Evolutionary conservation across 2,113 vertebrate genomes (phyloP).

Genomic region (Chaetura pelagica): DNA sequence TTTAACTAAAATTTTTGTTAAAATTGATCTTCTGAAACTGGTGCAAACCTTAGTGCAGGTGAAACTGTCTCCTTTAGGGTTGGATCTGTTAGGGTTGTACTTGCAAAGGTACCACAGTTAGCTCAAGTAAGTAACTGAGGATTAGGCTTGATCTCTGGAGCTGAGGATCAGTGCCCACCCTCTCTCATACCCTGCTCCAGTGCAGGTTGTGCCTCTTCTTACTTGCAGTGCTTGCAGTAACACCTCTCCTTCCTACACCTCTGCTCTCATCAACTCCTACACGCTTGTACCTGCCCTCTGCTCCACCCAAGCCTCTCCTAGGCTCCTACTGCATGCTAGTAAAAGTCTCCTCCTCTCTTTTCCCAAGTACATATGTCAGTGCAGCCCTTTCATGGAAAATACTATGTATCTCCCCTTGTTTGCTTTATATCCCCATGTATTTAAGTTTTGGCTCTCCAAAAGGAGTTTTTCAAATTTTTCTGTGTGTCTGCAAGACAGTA

Average conservation of each 20-base stretch:
- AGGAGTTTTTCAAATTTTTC: neutral
- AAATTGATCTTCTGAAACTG: neutral
- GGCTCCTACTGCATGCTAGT: neutral
- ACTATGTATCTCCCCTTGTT: neutral
- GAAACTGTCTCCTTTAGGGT: neutral
- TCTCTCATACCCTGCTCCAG: neutral
- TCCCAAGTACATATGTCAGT: neutral
- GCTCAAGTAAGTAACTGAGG: accelerated
- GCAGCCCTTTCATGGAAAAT: neutral
- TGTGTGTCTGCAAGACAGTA: accelerated
- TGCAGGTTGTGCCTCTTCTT: neutral
- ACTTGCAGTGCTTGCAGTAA: neutral
- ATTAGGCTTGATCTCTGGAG: neutral
- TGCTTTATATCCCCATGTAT: neutral
- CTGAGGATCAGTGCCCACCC: neutral
- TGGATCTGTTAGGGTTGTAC: neutral
- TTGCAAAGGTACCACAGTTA: neutral
- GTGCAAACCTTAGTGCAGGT: neutral
- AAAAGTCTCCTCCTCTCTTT: neutral
- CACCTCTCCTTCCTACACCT: neutral
- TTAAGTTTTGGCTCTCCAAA: neutral
- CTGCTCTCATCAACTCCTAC: neutral
- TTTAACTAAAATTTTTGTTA: neutral
- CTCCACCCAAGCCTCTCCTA: neutral
- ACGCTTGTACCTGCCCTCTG: neutral